phyloP scores from a whole-genome alignment of 2,113 vertebrate genomes.

The Phalacrocorax brasilianus region DNA sequence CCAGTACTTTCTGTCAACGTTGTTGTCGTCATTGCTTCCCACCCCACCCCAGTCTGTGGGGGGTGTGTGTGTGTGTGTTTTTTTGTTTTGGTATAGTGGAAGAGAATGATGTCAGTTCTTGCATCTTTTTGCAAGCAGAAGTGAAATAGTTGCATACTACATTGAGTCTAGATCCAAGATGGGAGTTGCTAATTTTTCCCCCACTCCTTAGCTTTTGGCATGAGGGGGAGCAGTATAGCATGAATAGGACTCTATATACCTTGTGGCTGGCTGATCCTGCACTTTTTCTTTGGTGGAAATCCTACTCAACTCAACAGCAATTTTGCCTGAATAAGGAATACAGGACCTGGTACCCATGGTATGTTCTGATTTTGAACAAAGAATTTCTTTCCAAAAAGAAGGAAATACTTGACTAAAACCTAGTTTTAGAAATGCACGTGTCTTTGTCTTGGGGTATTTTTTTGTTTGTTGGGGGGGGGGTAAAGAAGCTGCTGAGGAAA shows the following conservation, averaged over 20 bases:
- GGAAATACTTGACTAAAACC: conserved; percentile 63
- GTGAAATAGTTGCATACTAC: conserved; percentile 43
- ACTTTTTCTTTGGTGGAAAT: neutral
- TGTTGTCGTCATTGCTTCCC: conserved; percentile 18
- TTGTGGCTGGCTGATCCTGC: neutral
- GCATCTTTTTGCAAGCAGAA: conserved; percentile 43
- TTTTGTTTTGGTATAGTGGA: conserved; percentile 11
- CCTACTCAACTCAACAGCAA: neutral
- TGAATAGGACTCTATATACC: conserved; percentile 47
- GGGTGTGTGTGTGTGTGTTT: neutral
- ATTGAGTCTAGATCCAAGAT: conserved; percentile 51
- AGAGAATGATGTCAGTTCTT: neutral
- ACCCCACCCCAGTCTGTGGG: neutral
- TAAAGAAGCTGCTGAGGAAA: conserved; percentile 41
- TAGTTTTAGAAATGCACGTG: conserved; percentile 66
- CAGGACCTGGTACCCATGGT: conserved; percentile 2
- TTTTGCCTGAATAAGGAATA: neutral
- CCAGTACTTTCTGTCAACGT: conserved; percentile 51
- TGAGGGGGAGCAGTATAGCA: conserved; percentile 53
- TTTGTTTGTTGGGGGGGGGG: neutral
- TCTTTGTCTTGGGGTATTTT: neutral
- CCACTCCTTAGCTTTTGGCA: conserved; percentile 54
- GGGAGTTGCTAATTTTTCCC: conserved; percentile 47
- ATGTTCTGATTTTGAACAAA: conserved; percentile 66
- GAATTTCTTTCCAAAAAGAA: conserved; percentile 65